phyloP scores from a whole-genome alignment of 2,797 vertebrate genomes.

The Scarus forsteni region DNA sequence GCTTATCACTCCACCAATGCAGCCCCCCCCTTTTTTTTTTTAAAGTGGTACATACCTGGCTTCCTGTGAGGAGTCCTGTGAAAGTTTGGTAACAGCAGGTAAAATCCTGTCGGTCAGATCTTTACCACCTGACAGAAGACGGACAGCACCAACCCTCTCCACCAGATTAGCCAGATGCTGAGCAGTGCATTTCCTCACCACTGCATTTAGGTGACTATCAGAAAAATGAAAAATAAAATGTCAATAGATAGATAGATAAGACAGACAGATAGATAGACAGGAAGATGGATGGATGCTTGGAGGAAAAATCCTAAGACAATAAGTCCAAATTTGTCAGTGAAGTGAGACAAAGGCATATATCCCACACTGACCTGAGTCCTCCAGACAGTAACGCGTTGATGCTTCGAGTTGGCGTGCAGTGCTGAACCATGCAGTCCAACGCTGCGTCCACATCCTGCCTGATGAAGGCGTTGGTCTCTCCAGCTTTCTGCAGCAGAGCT shows the following conservation, averaged over 20 bases:
- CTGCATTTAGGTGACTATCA: constrained; percentile 89
- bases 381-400: constrained; percentile 89
- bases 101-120: constrained; percentile 88
- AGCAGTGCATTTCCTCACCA: constrained; percentile 90
- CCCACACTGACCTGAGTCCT: constrained; percentile 88
- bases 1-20: too few relatives aligned
- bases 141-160: constrained; percentile 87
- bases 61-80: constrained; percentile 93
- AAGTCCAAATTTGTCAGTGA: background rate
- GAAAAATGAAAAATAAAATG: constrained; percentile 6
- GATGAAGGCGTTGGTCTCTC: constrained; percentile 93
- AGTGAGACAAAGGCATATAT: background rate
- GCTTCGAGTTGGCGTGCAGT: constrained; percentile 91
- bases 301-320: too few relatives aligned
- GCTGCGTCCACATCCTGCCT: constrained; percentile 94
- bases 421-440: constrained; percentile 92
- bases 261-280: too few relatives aligned
- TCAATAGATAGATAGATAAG: too few relatives aligned
- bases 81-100: constrained; percentile 87
- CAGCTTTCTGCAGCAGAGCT: constrained; percentile 92
- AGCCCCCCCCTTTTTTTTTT: too few relatives aligned
- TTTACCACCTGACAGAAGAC: constrained; percentile 86
- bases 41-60: constrained; percentile 83
- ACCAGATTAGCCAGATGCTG: constrained; percentile 89
- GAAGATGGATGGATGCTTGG: too few relatives aligned